Evolutionary conservation across 2,888 invertebrate species (phyloP).

Genomic region (Acleris holmiana): DNA sequence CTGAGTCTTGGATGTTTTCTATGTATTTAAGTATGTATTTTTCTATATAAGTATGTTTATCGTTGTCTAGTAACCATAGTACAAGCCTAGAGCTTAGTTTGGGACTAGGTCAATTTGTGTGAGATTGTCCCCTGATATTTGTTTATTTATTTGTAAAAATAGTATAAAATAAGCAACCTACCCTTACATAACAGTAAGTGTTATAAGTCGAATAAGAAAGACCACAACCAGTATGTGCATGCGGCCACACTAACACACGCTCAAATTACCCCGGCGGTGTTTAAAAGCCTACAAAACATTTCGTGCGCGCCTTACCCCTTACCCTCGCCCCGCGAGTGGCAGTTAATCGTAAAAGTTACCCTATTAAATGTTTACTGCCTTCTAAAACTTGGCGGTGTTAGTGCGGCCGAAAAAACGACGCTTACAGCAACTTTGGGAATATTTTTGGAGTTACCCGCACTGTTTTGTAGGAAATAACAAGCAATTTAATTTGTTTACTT

Average conservation of each 20-base stretch:
- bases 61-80: no score
- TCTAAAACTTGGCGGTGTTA: slow-evolving; percentile 47
- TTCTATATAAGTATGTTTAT: no score
- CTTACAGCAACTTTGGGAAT: slow-evolving; percentile 7
- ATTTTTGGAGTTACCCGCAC: not conserved
- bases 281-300: slow-evolving; percentile 49
- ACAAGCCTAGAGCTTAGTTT: no score
- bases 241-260: slow-evolving; percentile 12
- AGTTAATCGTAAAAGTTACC: slow-evolving; percentile 70
- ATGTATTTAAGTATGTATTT: no score
- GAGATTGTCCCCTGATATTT: no score
- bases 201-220: not conserved
- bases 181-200: not conserved
- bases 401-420: slow-evolving; percentile 23
- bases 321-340: slow-evolving; percentile 43
- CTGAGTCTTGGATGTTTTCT: no score
- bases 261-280: slow-evolving; percentile 27
- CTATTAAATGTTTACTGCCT: slow-evolving; percentile 78
- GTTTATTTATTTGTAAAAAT: no score
- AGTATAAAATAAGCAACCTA: no score
- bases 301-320: slow-evolving; percentile 43
- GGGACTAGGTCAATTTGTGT: no score
- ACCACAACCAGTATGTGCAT: slow-evolving; percentile 10
- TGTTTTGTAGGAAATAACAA: slow-evolving; percentile 4
- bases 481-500: not conserved